Evolutionary conservation across 2,888 invertebrate genomes (phyloP).

Genomic region (Spodoptera exigua): DNA sequence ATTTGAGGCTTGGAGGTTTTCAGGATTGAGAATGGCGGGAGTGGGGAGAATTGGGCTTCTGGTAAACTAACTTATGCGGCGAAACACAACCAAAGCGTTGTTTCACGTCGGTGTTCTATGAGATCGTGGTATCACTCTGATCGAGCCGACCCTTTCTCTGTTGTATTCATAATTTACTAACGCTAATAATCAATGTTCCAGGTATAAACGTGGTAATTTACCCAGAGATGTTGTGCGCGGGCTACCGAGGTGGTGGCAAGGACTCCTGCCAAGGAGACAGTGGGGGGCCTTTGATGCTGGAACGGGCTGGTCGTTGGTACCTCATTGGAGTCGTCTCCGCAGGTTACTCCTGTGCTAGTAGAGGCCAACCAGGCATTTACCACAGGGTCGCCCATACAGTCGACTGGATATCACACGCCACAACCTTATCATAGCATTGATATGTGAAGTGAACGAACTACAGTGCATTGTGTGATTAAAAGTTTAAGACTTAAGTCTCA

Average conservation of each 20-base stretch:
- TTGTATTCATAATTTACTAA: too few species aligned
- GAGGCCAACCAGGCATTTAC: slow-evolving; percentile 98
- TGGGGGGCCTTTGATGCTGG: slow-evolving; percentile 97
- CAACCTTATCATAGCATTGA: slow-evolving; percentile 77
- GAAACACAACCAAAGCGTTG: too few species aligned
- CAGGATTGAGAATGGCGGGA: too few species aligned
- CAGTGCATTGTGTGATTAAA: slow-evolving; percentile 38
- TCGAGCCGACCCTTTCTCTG: too few species aligned
- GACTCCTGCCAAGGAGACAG: slow-evolving; percentile 95
- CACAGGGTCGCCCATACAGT: slow-evolving; percentile 97
- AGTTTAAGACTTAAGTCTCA: slow-evolving; percentile 28
- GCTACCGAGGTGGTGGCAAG: slow-evolving; percentile 96
- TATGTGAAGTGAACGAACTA: slow-evolving; percentile 33
- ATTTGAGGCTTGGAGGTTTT: too few species aligned
- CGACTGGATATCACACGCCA: slow-evolving; percentile 95
- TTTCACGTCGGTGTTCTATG: too few species aligned
- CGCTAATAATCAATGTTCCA: slow-evolving; percentile 58
- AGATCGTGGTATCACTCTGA: too few species aligned
- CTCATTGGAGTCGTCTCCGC: slow-evolving; percentile 97
- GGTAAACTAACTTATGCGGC: too few species aligned
- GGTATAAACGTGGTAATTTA: slow-evolving; percentile 97
- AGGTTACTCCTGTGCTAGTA: slow-evolving; percentile 97
- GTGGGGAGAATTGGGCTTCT: too few species aligned
- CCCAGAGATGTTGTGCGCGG: slow-evolving; percentile 98
- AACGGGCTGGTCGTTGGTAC: slow-evolving; percentile 96